Evolutionary conservation across 2,888 invertebrate genomes (phyloP).

Genomic region (Stenodera caucasica): DNA sequence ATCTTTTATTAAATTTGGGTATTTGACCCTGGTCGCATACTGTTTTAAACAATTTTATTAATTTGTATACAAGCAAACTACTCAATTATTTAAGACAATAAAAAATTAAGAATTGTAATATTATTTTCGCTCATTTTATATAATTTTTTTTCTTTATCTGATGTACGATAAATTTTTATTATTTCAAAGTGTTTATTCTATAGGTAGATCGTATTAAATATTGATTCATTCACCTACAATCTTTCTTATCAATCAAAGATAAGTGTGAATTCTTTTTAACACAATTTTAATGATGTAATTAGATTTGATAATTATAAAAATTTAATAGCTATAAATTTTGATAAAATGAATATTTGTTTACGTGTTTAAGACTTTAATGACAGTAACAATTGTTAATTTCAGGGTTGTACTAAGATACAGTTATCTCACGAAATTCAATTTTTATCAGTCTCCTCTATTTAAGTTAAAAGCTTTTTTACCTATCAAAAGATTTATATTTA

Average conservation of each 20-base stretch:
- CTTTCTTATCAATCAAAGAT: not conserved
- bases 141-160: not conserved
- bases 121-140: not conserved
- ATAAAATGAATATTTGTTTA: constrained; percentile 5
- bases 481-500: not conserved
- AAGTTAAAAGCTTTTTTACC: not conserved
- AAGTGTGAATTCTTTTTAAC: not conserved
- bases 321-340: too few relatives aligned
- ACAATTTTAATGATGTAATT: not conserved
- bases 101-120: not conserved
- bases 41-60: not conserved
- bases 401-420: not conserved
- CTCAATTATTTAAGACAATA: too few relatives aligned
- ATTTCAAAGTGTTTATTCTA: not conserved
- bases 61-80: not conserved
- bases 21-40: not conserved
- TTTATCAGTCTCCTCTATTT: not conserved
- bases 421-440: not conserved
- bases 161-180: not conserved
- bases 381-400: too few relatives aligned
- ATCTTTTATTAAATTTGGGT: constrained; percentile 1
- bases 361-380: not conserved
- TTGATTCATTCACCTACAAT: not conserved
- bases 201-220: not conserved
- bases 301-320: not conserved